phyloP scores from a whole-genome alignment of 2,113 vertebrate genomes.

The Albula goreensis region DNA sequence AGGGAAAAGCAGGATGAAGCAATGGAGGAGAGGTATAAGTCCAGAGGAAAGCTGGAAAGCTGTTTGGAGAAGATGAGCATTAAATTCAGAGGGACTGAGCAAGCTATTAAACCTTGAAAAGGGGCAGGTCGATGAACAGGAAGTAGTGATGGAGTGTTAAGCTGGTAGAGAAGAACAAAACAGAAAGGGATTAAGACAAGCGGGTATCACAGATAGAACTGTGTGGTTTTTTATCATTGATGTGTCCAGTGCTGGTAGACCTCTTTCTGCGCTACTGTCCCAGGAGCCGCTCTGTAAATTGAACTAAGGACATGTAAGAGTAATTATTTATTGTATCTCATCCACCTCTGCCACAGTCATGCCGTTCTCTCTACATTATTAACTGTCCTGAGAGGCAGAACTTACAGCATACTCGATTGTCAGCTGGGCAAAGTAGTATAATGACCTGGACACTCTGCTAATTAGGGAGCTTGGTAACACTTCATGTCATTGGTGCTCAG shows the following conservation, averaged over 20 bases:
- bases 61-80: background rate
- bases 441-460: background rate
- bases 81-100: background rate
- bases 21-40: background rate
- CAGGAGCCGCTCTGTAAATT: background rate
- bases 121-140: too few relatives aligned
- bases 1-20: background rate
- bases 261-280: background rate
- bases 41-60: background rate
- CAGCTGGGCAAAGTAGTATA: background rate
- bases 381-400: background rate
- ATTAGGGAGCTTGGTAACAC: background rate
- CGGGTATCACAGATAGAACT: background rate
- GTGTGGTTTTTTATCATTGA: background rate
- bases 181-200: too few relatives aligned
- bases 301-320: background rate
- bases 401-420: background rate
- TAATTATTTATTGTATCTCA: slow-evolving; percentile 6
- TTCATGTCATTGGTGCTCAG: background rate
- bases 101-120: too few relatives aligned
- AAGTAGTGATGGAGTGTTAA: too few relatives aligned
- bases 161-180: too few relatives aligned
- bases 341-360: background rate
- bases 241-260: background rate
- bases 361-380: background rate